These are phyloP conservation scores for Apolygus lucorum DNA, from an alignment of 1,140 invertebrate species.

Conservation along the genomic window DNA sequence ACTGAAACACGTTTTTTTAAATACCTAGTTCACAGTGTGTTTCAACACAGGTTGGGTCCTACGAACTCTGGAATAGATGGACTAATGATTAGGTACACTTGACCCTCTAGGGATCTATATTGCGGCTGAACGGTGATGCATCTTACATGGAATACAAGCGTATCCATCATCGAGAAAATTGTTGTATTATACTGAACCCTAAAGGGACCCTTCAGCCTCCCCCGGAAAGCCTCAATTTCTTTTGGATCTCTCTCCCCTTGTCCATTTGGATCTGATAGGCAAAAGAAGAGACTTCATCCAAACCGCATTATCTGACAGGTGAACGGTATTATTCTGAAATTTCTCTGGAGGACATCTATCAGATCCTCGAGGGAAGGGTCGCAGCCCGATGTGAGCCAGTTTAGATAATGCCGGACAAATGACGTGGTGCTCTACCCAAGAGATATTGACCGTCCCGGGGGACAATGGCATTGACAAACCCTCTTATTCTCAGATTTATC, in stretches of 20 bases:
- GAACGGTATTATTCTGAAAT: constrained; percentile 3
- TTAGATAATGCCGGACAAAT: constrained; percentile 13
- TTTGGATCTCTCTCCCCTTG: background rate
- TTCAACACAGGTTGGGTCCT: too few relatives aligned
- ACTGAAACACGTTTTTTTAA: too few relatives aligned
- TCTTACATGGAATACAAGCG: too few relatives aligned
- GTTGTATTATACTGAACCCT: too few relatives aligned
- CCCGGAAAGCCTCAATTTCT: background rate
- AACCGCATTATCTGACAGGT: constrained; percentile 2
- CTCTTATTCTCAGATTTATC: constrained; percentile 4
- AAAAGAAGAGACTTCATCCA: background rate
- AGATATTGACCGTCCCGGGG: constrained; percentile 12
- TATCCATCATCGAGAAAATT: too few relatives aligned
- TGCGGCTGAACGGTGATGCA: too few relatives aligned
- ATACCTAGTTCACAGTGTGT: too few relatives aligned
- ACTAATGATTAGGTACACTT: too few relatives aligned
- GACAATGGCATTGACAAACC: constrained; percentile 1
- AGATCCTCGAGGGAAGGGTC: background rate
- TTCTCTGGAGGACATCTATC: constrained; percentile 8
- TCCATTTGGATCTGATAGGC: background rate
- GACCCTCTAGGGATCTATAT: too few relatives aligned
- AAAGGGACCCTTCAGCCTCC: background rate
- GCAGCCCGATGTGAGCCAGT: background rate
- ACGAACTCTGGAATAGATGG: too few relatives aligned
- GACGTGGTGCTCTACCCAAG: background rate